These are phyloP conservation scores for Diadegma fenestrale DNA, from an alignment of 2,888 invertebrate species.

Conservation along the genomic window DNA sequence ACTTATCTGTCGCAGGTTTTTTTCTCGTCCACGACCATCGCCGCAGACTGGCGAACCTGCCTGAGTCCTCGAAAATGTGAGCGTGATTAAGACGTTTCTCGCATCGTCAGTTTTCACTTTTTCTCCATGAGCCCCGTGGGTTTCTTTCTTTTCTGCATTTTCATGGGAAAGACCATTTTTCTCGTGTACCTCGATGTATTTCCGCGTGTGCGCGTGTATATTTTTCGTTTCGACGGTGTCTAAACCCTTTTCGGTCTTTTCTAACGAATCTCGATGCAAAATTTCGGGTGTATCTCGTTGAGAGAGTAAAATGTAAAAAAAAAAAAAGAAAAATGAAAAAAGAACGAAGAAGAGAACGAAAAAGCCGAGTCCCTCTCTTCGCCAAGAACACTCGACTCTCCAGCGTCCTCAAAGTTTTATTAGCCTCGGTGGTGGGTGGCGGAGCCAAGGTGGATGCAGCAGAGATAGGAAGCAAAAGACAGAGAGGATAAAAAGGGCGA, in stretches of 20 bases:
- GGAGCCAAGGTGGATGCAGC: slow-evolving; percentile 65
- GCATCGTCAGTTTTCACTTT: not conserved
- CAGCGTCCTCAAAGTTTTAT: slow-evolving; percentile 73
- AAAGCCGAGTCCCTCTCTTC: slow-evolving; percentile 69
- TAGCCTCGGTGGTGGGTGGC: slow-evolving; percentile 70
- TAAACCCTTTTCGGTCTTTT: slow-evolving; percentile 49
- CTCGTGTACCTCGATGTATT: not conserved
- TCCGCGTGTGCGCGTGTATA: not conserved
- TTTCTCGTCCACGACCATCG: not conserved
- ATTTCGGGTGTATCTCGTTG: slow-evolving; percentile 54
- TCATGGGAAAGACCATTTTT: not conserved
- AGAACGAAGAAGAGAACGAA: slow-evolving; percentile 59
- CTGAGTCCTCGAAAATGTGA: not conserved
- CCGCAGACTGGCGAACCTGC: not conserved
- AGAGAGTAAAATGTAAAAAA: slow-evolving; percentile 37
- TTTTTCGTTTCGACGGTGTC: slow-evolving; percentile 42
- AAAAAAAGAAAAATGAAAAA: slow-evolving; percentile 36
- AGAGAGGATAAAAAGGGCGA: slow-evolving; percentile 19
- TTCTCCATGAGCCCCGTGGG: not conserved
- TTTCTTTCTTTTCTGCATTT: not conserved
- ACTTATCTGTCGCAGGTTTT: not conserved
- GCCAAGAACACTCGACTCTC: slow-evolving; percentile 71
- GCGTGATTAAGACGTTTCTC: not conserved
- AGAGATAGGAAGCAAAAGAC: slow-evolving; percentile 31
- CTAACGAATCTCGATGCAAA: slow-evolving; percentile 60